Evolutionary conservation across 2,113 vertebrate species (phyloP), one percentile per base, ranked within the genome.

Genomic region (Cinclus mexicanus): DNA sequence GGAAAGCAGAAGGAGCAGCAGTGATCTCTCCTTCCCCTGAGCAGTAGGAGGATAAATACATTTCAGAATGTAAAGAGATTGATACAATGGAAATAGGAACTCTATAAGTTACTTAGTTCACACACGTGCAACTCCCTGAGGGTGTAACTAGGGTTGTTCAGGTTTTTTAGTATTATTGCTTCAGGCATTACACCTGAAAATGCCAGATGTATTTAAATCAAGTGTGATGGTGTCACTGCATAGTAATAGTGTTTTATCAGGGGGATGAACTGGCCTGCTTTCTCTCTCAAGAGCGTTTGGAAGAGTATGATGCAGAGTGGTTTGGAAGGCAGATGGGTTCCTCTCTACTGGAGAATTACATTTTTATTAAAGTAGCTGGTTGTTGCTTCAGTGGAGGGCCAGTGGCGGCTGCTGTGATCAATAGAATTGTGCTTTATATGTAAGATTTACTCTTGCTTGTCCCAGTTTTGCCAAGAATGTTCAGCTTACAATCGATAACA

Each of bases 141-240:
- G 95, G 85, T 2, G 25, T 87, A 92, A 88, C 79, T 92, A 86
- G 72, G 39, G 59, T 86, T 96, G 77, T 95, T 91, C 91, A 90
- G 71, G 4, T 82, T 93, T 96, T 97, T 95, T 89, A 93, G 85
- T 90, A 88, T 94, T 94, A 94, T 96, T 94, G 94, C 96, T 97
- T 96, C 71, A 95, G 96, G 95, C 96, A 93, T 92, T 96, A 97
- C 96, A 96, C 95, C 95, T 96, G 95, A 96, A 97, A 97, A 94
- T 96, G 96, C 92, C 96, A 96, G 88, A 93, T 88, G 64, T 77
- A 95, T 91, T 97, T 97, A 96, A 96, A 96, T 96, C 96, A 96
- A 96, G 64, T 49, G 68, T 1, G 11, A 44, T 90, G 76, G 90
- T 95, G 90, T 93, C 79, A 90, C 94, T 95, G 90, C 79, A 87